Percentiles rank a stretch among this genome's conserved stretches.
Conservation (phyloP, 1,140 invertebrate genomes). For the Leptopilina boulardi region DNA sequence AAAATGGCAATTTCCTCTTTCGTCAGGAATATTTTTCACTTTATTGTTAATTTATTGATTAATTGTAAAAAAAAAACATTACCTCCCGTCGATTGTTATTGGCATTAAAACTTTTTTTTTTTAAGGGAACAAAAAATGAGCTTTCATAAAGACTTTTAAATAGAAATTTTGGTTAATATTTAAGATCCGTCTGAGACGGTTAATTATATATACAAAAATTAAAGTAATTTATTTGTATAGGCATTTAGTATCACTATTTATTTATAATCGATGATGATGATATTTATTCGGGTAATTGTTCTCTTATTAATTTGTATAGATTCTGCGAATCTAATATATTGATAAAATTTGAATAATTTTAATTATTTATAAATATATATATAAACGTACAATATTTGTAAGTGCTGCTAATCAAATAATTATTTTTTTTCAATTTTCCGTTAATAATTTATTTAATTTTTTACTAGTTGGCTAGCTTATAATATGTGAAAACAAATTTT, state of each 20-base stretch:
- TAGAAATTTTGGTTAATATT: not conserved
- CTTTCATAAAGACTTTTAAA: no score
- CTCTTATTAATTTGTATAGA: not conserved
- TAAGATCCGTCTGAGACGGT: not conserved
- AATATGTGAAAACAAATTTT: not conserved
- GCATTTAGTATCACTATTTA: not conserved
- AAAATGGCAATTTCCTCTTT: no score
- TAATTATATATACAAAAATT: not conserved
- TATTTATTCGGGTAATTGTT: slow-evolving; percentile 10
- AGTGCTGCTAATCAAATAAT: not conserved
- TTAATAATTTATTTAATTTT: slow-evolving; percentile 13
- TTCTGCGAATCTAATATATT: not conserved
- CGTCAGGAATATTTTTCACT: no score
- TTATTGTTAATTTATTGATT: no score
- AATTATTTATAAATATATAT: not conserved
- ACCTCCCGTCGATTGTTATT: no score
- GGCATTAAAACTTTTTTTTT: no score
- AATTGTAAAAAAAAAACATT: no score
- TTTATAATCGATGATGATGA: not conserved
- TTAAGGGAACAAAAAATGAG: no score
- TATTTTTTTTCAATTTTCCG: not conserved
- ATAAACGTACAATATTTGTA: not conserved
- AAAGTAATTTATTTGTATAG: not conserved
- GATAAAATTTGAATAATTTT: slow-evolving; percentile 1
- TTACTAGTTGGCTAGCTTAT: not conserved